phyloP scores from a whole-genome alignment of 2,888 invertebrate genomes.

The Meteorus colon region DNA sequence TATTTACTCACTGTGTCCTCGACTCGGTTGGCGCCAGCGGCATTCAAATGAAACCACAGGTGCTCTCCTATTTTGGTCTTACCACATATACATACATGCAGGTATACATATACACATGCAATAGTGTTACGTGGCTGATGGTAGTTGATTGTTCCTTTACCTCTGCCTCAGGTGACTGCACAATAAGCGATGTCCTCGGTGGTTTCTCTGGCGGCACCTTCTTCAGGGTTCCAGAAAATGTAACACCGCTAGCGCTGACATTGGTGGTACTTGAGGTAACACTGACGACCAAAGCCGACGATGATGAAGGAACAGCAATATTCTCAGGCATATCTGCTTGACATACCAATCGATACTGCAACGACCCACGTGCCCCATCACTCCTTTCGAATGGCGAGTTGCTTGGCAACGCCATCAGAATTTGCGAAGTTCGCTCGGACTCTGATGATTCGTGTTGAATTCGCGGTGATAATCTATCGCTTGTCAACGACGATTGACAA shows the following conservation, averaged over 20 bases:
- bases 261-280: constrained; percentile 40
- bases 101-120: background rate
- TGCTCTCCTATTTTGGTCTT: background rate
- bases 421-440: constrained; percentile 63
- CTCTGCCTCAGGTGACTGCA: constrained; percentile 70
- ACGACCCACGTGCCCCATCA: constrained; percentile 63
- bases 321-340: constrained; percentile 52
- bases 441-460: constrained; percentile 60
- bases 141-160: constrained; percentile 57
- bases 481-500: constrained; percentile 57
- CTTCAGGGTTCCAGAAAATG: constrained; percentile 68
- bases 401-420: constrained; percentile 61
- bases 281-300: constrained; percentile 33
- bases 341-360: constrained; percentile 66
- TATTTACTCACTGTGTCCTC: constrained; percentile 6
- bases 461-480: constrained; percentile 67
- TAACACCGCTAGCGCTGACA: constrained; percentile 47
- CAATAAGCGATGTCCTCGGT: constrained; percentile 69
- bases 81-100: background rate
- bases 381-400: constrained; percentile 66
- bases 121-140: background rate
- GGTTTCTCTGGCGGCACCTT: constrained; percentile 72
- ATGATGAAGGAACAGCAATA: constrained; percentile 45
- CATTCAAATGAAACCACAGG: constrained; percentile 19
- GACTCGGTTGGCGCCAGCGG: background rate